These are phyloP conservation scores for Junonia oenone DNA, from an alignment of 2,888 invertebrate genomes.

Conservation along the genomic window DNA sequence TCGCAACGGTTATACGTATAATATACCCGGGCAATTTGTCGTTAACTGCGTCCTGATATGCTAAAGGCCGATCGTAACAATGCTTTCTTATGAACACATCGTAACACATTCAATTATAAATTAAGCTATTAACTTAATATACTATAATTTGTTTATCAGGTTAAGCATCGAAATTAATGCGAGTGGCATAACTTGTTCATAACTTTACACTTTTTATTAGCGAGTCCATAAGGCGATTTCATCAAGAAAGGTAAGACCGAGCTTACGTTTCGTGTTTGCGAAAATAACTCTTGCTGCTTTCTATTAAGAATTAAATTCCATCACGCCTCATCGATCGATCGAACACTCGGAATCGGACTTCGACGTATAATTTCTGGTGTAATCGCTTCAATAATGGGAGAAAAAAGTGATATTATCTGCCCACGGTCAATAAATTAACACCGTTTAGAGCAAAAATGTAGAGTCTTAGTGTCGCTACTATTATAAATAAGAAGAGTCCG, in stretches of 20 bases:
- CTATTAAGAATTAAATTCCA: conserved; percentile 35
- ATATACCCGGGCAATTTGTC: conserved; percentile 58
- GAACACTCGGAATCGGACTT: conserved; percentile 60
- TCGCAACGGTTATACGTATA: conserved; percentile 34
- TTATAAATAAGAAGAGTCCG: conserved; percentile 71
- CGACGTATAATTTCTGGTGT: conserved; percentile 78
- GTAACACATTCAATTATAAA: conserved; percentile 76
- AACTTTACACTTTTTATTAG: conserved; percentile 78
- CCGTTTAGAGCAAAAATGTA: conserved; percentile 80
- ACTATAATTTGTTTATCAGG: conserved; percentile 79
- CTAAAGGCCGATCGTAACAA: conserved; percentile 63
- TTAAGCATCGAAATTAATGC: conserved; percentile 79
- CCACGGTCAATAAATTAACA: conserved; percentile 80
- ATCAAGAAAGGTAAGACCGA: conserved; percentile 66
- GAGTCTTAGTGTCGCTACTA: conserved; percentile 77
- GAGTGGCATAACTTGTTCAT: conserved; percentile 77
- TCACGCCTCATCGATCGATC: conserved; percentile 40
- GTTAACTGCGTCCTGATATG: conserved; percentile 52
- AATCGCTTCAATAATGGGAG: conserved; percentile 78
- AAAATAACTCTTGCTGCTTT: conserved; percentile 39
- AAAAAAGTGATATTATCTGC: conserved; percentile 80
- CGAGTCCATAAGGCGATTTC: conserved; percentile 73
- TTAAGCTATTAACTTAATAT: conserved; percentile 79
- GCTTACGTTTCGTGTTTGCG: conserved; percentile 29
- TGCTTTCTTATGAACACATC: conserved; percentile 66